Conservation (phyloP, 2,888 invertebrate species). For the Sialis fuliginosa region DNA sequence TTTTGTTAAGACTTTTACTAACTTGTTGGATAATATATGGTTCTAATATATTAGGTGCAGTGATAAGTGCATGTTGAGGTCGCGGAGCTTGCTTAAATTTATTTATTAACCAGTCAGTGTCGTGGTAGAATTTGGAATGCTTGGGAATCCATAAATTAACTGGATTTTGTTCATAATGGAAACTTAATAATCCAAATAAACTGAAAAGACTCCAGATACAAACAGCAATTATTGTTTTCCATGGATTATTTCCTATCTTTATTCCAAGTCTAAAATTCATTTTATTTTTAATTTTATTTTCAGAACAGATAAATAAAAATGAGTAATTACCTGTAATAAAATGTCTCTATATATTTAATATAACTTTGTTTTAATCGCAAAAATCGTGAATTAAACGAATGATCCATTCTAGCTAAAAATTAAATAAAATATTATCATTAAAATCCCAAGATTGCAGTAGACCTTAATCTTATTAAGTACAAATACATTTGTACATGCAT, state of each 20-base stretch:
- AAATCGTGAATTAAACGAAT: no score
- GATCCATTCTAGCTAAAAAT: no score
- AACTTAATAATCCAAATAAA: conserved; percentile 40
- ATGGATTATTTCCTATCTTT: conserved; percentile 38
- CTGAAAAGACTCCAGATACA: conserved; percentile 37
- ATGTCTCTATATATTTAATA: no score
- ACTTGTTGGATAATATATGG: conserved; percentile 36
- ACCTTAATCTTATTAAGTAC: no score
- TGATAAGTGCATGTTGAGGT: conserved; percentile 40
- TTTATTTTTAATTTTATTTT: no score
- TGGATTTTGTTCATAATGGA: conserved; percentile 57
- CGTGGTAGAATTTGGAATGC: conserved; percentile 45
- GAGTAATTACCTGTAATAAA: no score
- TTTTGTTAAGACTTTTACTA: conserved; percentile 4
- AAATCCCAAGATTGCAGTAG: no score
- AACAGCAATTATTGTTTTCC: conserved; percentile 37
- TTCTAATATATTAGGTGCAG: conserved; percentile 46
- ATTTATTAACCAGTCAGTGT: conserved; percentile 54
- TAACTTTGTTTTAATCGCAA: no score
- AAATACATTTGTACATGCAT: no score
- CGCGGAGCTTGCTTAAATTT: conserved; percentile 46
- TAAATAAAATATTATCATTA: no score
- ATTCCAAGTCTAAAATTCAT: conserved; percentile 33
- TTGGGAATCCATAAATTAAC: conserved; percentile 60
- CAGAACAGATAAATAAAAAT: no score